A percentile compares a stretch with the other conserved stretches of the same genome.
Conservation (phyloP, 2,888 invertebrate genomes). For the Calliopum simillimum region DNA sequence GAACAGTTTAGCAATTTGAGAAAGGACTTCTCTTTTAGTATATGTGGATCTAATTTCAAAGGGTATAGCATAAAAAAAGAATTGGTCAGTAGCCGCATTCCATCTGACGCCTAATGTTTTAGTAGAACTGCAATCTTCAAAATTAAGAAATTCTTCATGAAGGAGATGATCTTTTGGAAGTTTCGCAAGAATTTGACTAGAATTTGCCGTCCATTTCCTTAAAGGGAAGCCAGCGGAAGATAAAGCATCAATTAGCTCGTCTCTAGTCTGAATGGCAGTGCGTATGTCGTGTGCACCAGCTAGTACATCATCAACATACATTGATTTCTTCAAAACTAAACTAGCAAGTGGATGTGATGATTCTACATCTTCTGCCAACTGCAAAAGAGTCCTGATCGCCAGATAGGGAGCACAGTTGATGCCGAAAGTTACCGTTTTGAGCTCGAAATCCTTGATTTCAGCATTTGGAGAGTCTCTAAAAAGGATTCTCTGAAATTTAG, state of each 20-base stretch:
- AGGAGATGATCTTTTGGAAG: conserved; percentile 8
- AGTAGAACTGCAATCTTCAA: conserved; percentile 5
- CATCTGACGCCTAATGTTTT: conserved; percentile 31
- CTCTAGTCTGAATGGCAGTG: conserved; percentile 4
- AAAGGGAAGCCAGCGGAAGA: conserved; percentile 16
- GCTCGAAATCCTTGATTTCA: not conserved
- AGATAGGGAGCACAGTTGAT: not conserved
- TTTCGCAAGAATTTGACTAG: conserved; percentile 12
- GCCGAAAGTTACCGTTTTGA: not conserved
- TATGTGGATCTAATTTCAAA: not conserved
- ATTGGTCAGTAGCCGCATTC: conserved; percentile 31
- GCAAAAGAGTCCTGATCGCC: not conserved
- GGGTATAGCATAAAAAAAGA: not conserved
- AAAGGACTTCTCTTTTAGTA: not conserved
- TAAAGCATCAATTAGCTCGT: conserved; percentile 22
- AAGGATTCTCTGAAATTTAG: conserved; percentile 19
- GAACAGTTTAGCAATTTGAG: not conserved
- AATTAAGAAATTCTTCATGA: conserved; percentile 1
- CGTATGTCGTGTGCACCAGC: conserved; percentile 17
- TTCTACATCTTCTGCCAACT: not conserved
- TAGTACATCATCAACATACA: conserved; percentile 30
- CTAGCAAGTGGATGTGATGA: not conserved
- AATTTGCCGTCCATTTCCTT: conserved; percentile 25
- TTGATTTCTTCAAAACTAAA: not conserved
- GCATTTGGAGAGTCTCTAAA: not conserved